Percentiles rank a stretch among this genome's conserved stretches.
Conservation (phyloP, 2,113 vertebrate species). For the Mirounga angustirostris region DNA sequence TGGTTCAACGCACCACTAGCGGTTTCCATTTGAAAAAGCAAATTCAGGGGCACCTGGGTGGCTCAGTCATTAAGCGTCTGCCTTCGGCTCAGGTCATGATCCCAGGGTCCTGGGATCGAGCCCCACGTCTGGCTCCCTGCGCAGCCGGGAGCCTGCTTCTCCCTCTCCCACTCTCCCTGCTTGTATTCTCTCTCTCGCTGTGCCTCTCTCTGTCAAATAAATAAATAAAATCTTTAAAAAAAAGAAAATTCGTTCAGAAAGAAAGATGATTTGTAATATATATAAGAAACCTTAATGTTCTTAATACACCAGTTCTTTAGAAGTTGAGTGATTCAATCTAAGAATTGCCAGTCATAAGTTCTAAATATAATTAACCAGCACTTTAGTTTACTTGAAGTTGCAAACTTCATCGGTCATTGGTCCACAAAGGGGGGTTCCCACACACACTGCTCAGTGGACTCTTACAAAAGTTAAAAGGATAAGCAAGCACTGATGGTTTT, state of each 20-base stretch:
- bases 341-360: background rate
- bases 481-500: background rate
- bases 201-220: too few relatives aligned
- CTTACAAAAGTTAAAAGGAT: background rate
- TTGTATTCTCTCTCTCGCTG: too few relatives aligned
- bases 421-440: background rate
- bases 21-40: constrained; percentile 55
- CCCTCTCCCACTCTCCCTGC: too few relatives aligned
- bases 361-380: background rate
- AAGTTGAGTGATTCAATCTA: constrained; percentile 24
- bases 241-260: constrained; percentile 50
- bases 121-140: too few relatives aligned
- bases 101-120: too few relatives aligned
- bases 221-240: too few relatives aligned
- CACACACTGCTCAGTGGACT: background rate
- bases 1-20: background rate
- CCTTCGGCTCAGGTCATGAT: too few relatives aligned
- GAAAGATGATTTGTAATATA: constrained; percentile 42
- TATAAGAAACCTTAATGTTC: background rate
- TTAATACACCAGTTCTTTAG: background rate
- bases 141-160: too few relatives aligned
- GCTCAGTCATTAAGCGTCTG: too few relatives aligned
- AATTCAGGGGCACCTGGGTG: background rate
- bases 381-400: background rate
- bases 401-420: background rate